A percentile compares a stretch with the other conserved stretches of the same genome.
Conservation (phyloP, 2,888 invertebrate species). For the Ennomos erosarius region DNA sequence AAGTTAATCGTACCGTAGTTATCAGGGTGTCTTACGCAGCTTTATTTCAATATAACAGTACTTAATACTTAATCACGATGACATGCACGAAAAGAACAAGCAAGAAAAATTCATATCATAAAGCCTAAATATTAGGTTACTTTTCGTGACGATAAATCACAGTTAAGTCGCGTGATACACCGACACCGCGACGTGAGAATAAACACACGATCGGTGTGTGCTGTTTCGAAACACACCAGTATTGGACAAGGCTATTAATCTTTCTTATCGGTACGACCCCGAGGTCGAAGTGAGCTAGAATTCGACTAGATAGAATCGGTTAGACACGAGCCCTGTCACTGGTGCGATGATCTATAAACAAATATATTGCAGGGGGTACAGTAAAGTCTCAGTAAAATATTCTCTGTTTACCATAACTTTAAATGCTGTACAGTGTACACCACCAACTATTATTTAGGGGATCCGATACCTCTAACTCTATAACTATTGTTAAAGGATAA, state of each 20-base stretch:
- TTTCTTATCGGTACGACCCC: constrained; percentile 33
- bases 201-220: constrained; percentile 24
- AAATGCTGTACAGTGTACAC: no score
- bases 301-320: constrained; percentile 51
- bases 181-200: constrained; percentile 8
- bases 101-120: constrained; percentile 5
- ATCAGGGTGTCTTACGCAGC: no score
- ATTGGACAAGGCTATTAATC: constrained; percentile 29
- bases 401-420: no score
- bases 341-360: constrained; percentile 31
- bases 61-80: neutral
- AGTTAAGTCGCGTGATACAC: constrained; percentile 11
- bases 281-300: constrained; percentile 53
- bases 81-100: constrained; percentile 9
- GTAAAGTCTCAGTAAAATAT: neutral
- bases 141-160: constrained; percentile 22
- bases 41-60: no score
- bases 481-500: no score
- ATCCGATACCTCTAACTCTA: no score
- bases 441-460: no score
- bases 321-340: constrained; percentile 57
- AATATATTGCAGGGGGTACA: constrained; percentile 31
- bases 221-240: constrained; percentile 31
- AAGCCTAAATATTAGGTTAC: constrained; percentile 8
- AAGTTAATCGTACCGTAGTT: no score